Conservation (phyloP, 2,888 invertebrate species). For the Andrena fulva region DNA sequence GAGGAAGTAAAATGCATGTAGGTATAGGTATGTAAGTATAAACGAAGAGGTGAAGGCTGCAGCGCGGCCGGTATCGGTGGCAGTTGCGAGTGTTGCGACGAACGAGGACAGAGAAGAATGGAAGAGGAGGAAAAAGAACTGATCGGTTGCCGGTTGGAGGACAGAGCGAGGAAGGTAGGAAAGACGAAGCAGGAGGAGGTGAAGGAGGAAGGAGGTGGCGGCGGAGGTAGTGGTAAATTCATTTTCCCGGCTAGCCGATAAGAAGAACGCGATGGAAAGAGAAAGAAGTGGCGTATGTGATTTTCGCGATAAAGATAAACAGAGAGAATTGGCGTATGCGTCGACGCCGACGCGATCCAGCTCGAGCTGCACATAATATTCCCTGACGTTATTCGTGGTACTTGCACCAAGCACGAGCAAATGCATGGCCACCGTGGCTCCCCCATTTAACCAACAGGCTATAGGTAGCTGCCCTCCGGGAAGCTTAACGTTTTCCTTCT, state of each 20-base stretch:
- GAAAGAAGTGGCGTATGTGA: slow-evolving; percentile 27
- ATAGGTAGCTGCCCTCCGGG: slow-evolving; percentile 4
- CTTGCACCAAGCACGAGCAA: slow-evolving; percentile 19
- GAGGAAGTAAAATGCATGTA: neutral
- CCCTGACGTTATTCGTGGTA: slow-evolving; percentile 42
- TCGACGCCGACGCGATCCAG: slow-evolving; percentile 15
- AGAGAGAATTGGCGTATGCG: slow-evolving; percentile 5
- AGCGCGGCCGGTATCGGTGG: neutral
- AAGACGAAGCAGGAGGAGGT: neutral
- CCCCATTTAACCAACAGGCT: slow-evolving; percentile 7
- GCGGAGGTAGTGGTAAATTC: neutral
- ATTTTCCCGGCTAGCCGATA: slow-evolving; percentile 39
- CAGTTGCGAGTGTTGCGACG: neutral
- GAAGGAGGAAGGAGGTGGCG: neutral
- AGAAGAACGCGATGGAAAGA: slow-evolving; percentile 39
- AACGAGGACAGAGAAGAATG: neutral
- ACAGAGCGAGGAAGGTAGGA: neutral
- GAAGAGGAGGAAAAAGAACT: neutral
- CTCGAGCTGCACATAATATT: slow-evolving; percentile 44
- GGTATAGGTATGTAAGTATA: neutral
- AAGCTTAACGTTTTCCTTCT: slow-evolving; percentile 9
- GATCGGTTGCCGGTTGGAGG: neutral
- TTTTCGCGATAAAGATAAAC: neutral
- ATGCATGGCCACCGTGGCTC: slow-evolving; percentile 17
- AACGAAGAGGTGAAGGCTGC: neutral